These are phyloP conservation scores for Meda fulgida DNA, from an alignment of 2,797 vertebrate genomes.

Conservation along the genomic window DNA sequence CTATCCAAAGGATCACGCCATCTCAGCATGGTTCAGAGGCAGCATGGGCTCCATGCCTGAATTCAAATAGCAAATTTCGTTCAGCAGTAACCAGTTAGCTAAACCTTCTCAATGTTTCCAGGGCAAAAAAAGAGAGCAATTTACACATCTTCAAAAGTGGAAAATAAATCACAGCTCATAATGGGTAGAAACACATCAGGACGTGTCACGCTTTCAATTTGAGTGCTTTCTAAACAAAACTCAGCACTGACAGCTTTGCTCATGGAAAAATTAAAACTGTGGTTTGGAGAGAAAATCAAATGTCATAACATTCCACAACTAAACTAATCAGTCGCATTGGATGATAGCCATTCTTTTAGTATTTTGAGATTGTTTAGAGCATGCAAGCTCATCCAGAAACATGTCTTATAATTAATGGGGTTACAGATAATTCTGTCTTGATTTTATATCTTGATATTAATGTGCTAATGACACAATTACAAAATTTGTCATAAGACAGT, in stretches of 20 bases:
- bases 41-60: conserved; percentile 31
- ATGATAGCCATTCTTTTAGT: conserved; percentile 8
- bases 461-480: neutral
- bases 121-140: conserved; percentile 30
- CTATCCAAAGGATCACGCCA: conserved; percentile 29
- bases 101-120: conserved; percentile 37
- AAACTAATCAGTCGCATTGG: conserved; percentile 45
- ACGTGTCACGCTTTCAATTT: conserved; percentile 33
- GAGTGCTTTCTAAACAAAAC: conserved; percentile 42
- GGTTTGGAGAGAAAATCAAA: conserved; percentile 38
- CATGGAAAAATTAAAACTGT: conserved; percentile 42
- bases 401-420: neutral
- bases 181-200: conserved; percentile 29
- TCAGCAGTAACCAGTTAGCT: conserved; percentile 7
- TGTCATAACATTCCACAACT: conserved; percentile 40
- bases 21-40: conserved; percentile 18
- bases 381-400: conserved; percentile 16
- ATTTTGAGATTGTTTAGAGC: conserved; percentile 40
- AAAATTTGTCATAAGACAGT: neutral
- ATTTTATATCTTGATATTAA: neutral
- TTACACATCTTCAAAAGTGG: conserved; percentile 40
- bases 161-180: conserved; percentile 34
- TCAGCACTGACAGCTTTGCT: conserved; percentile 20
- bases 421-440: conserved; percentile 4
- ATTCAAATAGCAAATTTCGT: conserved; percentile 12